Base-by-base conservation (phyloP, 2,797 vertebrate species). In the Pterois miles region DNA sequence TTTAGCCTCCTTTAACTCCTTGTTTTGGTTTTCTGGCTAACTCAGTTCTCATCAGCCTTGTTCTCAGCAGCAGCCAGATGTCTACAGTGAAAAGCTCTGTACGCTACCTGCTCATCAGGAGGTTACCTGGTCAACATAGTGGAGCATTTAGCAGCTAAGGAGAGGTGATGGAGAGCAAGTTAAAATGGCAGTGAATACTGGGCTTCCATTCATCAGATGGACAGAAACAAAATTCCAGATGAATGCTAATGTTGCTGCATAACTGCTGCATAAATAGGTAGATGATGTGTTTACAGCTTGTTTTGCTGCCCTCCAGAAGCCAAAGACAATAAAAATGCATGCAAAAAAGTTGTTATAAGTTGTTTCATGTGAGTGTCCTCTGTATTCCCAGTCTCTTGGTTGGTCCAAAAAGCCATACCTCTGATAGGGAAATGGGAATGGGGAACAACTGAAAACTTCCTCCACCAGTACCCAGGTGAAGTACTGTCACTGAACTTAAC, bases 371-470 rank as follows among this genome's bases (percentile, higher is more conserved):
- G 36, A 8, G 5, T n/a, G 1, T 71, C 18, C 29, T 60, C 22
- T 80, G 36, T 71, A 70, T 73, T 43, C 16, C 6, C 60, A 82
- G 84, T 64, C 14, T 46, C 53, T 33, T 67, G 23, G 60, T 10
- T 76, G 48, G 36, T 56, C 33, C 20, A 36, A 9, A 56, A 52
- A 34, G n/a, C 67, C 34, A 10, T 74, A 2, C 7, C 62, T 18
- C n/a, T 77, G 62, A 65, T 80, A 40, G 38, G 22, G 10, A 80
- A 66, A 33, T 73, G 77, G 84, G 73, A 86, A 48, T 86, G 84
- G 80, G 76, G 76, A 36, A 77, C 74, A 34, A 77, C 65, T 4
- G 23, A 67, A 36, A 86, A 86, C 56, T 80, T 77, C 70, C 76
- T 82, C 27, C 59, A 74, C 34, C 43, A 54, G 12, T 66, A 71